Evolutionary conservation across 2,888 invertebrate genomes (phyloP), one percentile per base, ranked within the genome.

Genomic region (Tethea ocularis): DNA sequence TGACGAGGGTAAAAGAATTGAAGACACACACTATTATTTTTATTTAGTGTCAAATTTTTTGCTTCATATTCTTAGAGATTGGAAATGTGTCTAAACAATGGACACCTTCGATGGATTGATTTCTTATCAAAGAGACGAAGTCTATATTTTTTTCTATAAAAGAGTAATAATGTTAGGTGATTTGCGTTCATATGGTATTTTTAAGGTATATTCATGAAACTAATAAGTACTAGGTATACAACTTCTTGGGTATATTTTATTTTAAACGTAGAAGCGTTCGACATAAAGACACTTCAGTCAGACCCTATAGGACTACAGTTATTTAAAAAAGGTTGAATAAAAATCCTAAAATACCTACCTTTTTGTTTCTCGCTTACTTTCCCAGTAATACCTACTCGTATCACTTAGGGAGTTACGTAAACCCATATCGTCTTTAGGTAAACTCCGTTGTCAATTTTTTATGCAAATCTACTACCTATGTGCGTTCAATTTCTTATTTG

Each of bases 401-500:
- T 29, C 64, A 70, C 67, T 71, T 72, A 66, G 67, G 57, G 15
- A 52, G 52, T 23, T 38, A n/a, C 38, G 24, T 52, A 52, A n/a
- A 15, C 23, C 52, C 52, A 24, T 22, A 67, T 68, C 69, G 68
- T 66, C 65, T 63, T 67, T 55, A 71, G 75, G 72, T 72, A 76
- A 68, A 72, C 73, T 71, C 74, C 71, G 71, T 81, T 80, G 82
- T 82, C 78, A 84, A 81, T 84, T 83, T 83, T 85, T 83, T 80
- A 88, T 85, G 84, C 77, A 83, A 85, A 87, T 84, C 70, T 66
- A 58, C 71, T 76, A 75, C 77, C 77, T 78, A 78, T 77, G 78
- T 74, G 72, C 71, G 77, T 82, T 81, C 80, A 79, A 79, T 85
- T 80, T 80, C 77, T 83, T 83, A 84, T 82, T 83, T 84, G 68